Conservation (phyloP, 35 echinoderm and acorn worm genomes). For the Ophiothrix spiculata region DNA sequence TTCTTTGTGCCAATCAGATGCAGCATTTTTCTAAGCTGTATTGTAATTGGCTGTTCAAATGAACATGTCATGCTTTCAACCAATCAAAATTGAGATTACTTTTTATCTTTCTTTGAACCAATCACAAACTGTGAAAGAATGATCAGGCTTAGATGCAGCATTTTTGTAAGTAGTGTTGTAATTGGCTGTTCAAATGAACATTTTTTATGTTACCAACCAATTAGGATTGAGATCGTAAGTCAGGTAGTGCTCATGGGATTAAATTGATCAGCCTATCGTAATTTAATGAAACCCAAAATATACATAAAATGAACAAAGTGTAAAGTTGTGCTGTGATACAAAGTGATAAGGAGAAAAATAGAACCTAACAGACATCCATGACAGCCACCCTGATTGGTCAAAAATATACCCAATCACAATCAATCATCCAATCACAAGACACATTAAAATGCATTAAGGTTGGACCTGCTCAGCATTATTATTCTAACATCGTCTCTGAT, state of each 20-base stretch:
- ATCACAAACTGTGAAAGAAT: neutral
- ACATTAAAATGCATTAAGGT: too few species aligned
- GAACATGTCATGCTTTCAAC: neutral
- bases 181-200: neutral
- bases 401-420: too few species aligned
- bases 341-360: neutral
- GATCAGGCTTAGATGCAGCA: neutral
- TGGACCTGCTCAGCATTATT: too few species aligned
- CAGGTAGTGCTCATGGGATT: neutral
- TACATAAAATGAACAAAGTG: neutral
- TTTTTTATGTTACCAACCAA: neutral
- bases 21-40: neutral
- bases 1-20: neutral
- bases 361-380: neutral
- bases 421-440: too few species aligned
- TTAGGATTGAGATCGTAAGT: neutral
- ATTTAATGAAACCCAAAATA: neutral
- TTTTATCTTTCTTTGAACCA: too few species aligned
- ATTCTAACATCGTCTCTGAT: too few species aligned
- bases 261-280: neutral
- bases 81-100: neutral
- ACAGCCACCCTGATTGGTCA: neutral
- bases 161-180: neutral
- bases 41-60: neutral
- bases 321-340: neutral